Evolutionary conservation across 2,113 vertebrate genomes (phyloP).

Genomic region (Piprites chloris): DNA sequence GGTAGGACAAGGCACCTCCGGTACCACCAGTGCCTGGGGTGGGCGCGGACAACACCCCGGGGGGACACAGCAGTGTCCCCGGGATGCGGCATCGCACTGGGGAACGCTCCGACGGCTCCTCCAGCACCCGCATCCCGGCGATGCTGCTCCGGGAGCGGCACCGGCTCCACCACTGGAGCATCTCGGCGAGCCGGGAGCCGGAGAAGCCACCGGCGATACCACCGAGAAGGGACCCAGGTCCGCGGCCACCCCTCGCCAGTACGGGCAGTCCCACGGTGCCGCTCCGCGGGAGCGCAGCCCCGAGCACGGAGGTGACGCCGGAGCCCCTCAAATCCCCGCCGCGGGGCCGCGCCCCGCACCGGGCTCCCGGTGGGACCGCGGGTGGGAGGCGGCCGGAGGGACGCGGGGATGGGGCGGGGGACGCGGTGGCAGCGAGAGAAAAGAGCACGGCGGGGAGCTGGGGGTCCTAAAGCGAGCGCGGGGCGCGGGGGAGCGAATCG

Average conservation of each 20-base stretch:
- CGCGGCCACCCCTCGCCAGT: no score
- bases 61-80: background rate
- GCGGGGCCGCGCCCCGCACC: background rate
- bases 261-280: background rate
- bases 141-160: background rate
- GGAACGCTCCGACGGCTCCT: background rate
- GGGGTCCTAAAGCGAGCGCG: background rate
- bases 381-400: background rate
- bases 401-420: background rate
- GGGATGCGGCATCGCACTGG: background rate
- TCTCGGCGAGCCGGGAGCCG: background rate
- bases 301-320: background rate
- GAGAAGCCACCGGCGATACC: background rate
- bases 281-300: background rate
- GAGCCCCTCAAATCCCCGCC: background rate
- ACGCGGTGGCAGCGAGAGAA: background rate
- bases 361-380: background rate
- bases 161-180: background rate
- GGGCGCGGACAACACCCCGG: background rate
- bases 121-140: background rate
- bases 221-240: background rate
- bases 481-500: no score
- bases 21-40: rapidly evolving
- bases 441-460: background rate
- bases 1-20: background rate